A percentile compares a stretch with the other conserved stretches of the same genome.
Conservation (phyloP, 2,113 vertebrate genomes). For the Scytalopus superciliaris region DNA sequence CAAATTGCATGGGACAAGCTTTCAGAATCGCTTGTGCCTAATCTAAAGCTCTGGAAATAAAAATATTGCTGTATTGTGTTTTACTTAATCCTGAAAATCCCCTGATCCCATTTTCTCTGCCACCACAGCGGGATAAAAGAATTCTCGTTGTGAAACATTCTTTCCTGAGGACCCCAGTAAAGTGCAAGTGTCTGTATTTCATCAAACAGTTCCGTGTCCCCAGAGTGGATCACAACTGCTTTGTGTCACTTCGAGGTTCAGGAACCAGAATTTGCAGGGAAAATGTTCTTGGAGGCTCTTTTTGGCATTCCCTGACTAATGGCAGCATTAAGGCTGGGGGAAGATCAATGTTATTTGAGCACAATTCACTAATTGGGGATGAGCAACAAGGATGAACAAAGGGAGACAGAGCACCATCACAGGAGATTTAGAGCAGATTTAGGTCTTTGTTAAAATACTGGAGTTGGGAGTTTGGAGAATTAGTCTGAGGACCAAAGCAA, state of each 20-base stretch:
- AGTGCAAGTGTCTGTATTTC: background rate
- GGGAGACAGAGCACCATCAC: background rate
- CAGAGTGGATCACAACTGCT: conserved; percentile 55
- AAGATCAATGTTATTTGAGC: background rate
- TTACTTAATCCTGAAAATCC: conserved; percentile 44
- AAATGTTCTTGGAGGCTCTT: background rate
- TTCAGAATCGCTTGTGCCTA: background rate
- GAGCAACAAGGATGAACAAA: background rate
- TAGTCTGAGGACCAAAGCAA: background rate
- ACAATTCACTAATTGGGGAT: background rate
- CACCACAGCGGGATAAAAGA: conserved; percentile 47
- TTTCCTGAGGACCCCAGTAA: conserved; percentile 66
- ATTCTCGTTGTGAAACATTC: background rate
- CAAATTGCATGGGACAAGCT: conserved; percentile 38
- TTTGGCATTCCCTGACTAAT: background rate
- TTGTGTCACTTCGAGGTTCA: conserved; percentile 43
- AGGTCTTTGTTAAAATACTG: background rate
- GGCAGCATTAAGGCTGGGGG: background rate
- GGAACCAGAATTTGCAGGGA: background rate
- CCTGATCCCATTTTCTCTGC: conserved; percentile 6
- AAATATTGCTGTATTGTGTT: background rate
- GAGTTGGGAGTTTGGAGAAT: background rate
- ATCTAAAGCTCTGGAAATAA: conserved; percentile 51
- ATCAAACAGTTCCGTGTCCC: conserved; percentile 26
- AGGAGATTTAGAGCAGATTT: background rate